Evolutionary conservation across 2,113 vertebrate genomes (phyloP).

Genomic region (Cebus imitator): DNA sequence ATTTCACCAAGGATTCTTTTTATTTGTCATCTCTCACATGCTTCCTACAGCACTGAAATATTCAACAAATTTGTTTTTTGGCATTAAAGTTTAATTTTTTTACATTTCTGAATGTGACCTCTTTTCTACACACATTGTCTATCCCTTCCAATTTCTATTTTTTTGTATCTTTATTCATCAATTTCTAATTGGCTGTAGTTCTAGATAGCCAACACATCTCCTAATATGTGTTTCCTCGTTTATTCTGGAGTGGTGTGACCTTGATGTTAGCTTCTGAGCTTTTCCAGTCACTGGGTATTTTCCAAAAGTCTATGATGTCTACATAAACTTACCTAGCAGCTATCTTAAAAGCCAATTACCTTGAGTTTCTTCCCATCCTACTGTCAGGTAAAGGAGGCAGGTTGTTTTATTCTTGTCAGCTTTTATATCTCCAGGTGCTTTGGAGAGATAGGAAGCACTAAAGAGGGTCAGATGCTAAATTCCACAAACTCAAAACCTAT

Average conservation of each 20-base stretch:
- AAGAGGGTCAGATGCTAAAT: background rate
- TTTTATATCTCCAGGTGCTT: slow-evolving; percentile 19
- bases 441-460: background rate
- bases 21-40: background rate
- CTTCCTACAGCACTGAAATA: background rate
- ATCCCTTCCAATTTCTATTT: background rate
- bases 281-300: background rate
- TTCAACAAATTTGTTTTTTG: background rate
- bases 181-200: background rate
- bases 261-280: background rate
- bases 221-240: background rate
- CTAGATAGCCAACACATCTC: background rate
- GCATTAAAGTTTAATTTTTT: background rate
- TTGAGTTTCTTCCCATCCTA: background rate
- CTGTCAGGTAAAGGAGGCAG: background rate
- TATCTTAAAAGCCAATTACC: background rate
- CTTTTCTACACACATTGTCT: background rate
- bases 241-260: background rate
- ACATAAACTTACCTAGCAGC: background rate
- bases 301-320: background rate
- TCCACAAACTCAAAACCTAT: background rate
- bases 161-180: background rate
- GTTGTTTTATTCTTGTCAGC: slow-evolving; percentile 21
- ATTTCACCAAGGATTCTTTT: background rate
- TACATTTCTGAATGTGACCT: background rate